Conservation (phyloP, 2,888 invertebrate genomes). For the Cephonodes hylas region DNA sequence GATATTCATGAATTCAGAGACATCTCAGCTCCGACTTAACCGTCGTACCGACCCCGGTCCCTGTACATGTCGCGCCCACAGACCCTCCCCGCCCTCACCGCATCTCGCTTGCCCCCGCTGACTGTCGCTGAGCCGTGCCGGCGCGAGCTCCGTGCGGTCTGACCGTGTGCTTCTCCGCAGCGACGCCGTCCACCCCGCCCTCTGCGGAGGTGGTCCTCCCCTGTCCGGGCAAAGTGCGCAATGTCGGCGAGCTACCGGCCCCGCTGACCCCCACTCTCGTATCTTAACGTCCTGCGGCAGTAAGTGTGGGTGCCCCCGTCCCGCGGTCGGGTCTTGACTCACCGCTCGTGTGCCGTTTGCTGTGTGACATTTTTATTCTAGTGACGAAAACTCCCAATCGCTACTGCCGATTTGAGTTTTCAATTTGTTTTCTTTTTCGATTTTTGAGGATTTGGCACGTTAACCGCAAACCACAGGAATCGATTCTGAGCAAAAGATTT, state of each 20-base stretch:
- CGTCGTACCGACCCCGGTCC: neutral
- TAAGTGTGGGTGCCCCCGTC: conserved; percentile 58
- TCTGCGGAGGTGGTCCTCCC: conserved; percentile 65
- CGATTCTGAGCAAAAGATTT: neutral
- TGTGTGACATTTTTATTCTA: conserved; percentile 23
- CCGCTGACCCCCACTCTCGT: conserved; percentile 50
- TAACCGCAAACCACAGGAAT: neutral
- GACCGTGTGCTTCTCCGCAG: conserved; percentile 44
- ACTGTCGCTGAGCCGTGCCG: neutral
- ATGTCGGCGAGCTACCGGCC: conserved; percentile 51
- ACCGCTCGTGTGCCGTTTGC: conserved; percentile 29
- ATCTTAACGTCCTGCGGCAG: conserved; percentile 42
- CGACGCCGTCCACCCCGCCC: conserved; percentile 35
- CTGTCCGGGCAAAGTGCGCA: conserved; percentile 70
- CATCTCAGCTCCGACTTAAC: neutral
- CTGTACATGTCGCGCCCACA: neutral
- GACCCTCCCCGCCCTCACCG: conserved; percentile 2
- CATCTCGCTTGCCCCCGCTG: neutral
- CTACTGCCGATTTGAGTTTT: conserved; percentile 19
- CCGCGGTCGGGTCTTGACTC: conserved; percentile 19
- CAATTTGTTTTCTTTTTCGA: conserved; percentile 19
- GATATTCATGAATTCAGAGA: neutral
- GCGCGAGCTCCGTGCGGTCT: neutral
- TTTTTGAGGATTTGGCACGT: neutral
- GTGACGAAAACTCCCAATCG: neutral